Conservation (phyloP, 92 coral and sea anemone species). For the Zoanthus sansibaricus region DNA sequence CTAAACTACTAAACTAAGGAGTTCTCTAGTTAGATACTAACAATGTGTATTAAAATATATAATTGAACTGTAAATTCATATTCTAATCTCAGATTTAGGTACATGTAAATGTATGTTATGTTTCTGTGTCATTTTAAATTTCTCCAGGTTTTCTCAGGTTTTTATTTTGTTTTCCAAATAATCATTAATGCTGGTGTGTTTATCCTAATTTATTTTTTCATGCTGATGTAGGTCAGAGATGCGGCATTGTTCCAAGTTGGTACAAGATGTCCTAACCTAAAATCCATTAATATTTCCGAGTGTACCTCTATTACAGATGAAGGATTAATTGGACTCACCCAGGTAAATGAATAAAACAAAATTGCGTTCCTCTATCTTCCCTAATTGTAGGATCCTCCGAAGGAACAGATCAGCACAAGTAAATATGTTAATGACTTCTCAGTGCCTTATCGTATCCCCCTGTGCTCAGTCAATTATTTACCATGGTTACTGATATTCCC, state of each 20-base stretch:
- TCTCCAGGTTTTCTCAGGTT: too few species aligned
- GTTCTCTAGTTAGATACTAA: too few species aligned
- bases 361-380: too few species aligned
- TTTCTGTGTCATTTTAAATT: too few species aligned
- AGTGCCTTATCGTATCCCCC: background rate
- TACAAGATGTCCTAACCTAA: slow-evolving; percentile 71
- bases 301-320: slow-evolving; percentile 80
- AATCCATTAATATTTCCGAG: slow-evolving; percentile 75
- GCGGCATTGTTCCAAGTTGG: slow-evolving; percentile 61
- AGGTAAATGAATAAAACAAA: slow-evolving; percentile 53
- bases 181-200: too few species aligned
- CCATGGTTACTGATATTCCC: background rate
- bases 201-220: background rate
- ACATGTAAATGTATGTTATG: too few species aligned
- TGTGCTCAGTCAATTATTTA: background rate
- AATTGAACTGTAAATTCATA: too few species aligned
- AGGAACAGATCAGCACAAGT: background rate
- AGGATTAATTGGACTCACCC: slow-evolving; percentile 75
- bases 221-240: slow-evolving; percentile 64
- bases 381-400: too few species aligned
- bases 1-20: too few species aligned
- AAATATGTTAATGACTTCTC: background rate
- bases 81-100: too few species aligned
- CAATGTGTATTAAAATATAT: too few species aligned
- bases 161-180: too few species aligned